Evolutionary conservation across 2,888 invertebrate genomes (phyloP).

Genomic region (Drosophila infuscata): DNA sequence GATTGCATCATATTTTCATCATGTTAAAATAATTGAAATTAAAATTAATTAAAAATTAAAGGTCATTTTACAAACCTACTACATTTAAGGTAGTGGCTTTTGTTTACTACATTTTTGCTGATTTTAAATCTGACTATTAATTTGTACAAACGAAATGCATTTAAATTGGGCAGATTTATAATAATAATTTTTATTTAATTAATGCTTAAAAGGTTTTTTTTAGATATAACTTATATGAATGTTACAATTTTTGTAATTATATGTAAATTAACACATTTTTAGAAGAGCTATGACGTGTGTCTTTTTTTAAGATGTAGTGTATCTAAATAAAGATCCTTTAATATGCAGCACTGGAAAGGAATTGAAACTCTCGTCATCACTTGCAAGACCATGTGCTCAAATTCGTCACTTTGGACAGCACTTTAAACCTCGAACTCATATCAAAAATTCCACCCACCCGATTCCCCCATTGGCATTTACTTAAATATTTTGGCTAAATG

Average conservation of each 20-base stretch:
- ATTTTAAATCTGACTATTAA: not conserved
- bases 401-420: constrained; percentile 70
- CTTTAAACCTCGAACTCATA: constrained; percentile 4
- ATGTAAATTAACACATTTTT: not conserved
- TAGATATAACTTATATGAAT: not conserved
- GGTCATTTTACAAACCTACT: not conserved
- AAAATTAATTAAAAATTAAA: not conserved
- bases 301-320: constrained; percentile 6
- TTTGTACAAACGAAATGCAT: not conserved
- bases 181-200: not conserved
- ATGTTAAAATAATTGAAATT: not conserved
- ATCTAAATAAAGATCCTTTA: constrained; percentile 19
- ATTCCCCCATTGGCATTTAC: constrained; percentile 43
- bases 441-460: not conserved
- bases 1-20: not conserved
- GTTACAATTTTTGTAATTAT: not conserved
- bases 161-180: not conserved
- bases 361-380: constrained; percentile 30
- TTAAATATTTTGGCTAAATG: constrained; percentile 70
- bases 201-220: not conserved
- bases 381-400: constrained; percentile 46
- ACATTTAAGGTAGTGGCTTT: not conserved
- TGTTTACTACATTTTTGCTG: not conserved
- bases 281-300: not conserved
- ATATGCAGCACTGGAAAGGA: constrained; percentile 16